A percentile compares a stretch with the other conserved stretches of the same genome.
Evolutionary conservation across 2,113 vertebrate species (phyloP).

Genomic region (Acanthisitta chloris): DNA sequence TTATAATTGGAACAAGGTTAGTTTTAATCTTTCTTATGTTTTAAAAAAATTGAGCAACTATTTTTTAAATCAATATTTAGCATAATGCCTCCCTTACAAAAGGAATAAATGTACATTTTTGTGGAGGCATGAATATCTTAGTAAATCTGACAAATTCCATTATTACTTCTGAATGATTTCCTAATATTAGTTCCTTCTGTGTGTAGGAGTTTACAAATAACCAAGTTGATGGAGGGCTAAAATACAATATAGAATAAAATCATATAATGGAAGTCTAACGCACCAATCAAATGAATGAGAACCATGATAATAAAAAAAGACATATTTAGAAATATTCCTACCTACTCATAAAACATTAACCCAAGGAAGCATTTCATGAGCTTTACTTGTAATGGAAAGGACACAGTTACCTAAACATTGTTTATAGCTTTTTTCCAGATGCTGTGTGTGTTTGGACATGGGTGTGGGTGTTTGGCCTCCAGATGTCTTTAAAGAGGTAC

Average conservation of each 20-base stretch:
- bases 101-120: neutral
- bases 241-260: neutral
- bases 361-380: neutral
- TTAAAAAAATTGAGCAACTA: neutral
- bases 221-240: neutral
- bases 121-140: neutral
- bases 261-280: neutral
- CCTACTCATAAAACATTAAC: neutral
- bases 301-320: neutral
- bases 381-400: neutral
- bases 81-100: neutral
- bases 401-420: neutral
- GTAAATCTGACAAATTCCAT: neutral
- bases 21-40: neutral
- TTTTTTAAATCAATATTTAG: neutral
- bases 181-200: neutral
- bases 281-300: neutral
- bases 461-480: too few species aligned
- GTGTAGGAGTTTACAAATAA: constrained; percentile 18
- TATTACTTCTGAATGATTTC: neutral
- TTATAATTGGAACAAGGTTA: neutral
- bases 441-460: neutral
- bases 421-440: neutral
- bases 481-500: neutral
- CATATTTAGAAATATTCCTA: neutral